Evolutionary conservation across 2,113 vertebrate genomes (phyloP).

Genomic region (Perca fluviatilis): DNA sequence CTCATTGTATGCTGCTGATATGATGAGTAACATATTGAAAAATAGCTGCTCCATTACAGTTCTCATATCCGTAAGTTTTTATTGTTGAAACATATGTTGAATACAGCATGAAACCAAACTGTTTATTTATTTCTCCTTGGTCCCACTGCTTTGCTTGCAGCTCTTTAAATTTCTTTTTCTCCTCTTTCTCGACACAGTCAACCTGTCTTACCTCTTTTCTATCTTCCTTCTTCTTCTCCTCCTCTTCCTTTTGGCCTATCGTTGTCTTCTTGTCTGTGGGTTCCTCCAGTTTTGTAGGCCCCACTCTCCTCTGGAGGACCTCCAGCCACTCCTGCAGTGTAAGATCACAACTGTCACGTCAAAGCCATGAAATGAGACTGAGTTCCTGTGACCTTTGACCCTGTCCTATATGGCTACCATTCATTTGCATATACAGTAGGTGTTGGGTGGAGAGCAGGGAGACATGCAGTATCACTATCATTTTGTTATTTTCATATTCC

Average conservation of each 20-base stretch:
- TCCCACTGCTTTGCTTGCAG: background rate
- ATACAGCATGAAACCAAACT: background rate
- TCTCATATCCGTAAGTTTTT: background rate
- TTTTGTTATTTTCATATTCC: background rate
- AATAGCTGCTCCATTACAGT: background rate
- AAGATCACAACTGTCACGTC: conserved; percentile 1
- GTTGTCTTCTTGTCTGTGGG: background rate
- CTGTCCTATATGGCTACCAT: background rate
- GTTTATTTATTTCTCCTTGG: background rate
- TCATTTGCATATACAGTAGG: background rate
- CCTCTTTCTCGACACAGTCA: background rate
- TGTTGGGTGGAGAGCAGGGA: background rate
- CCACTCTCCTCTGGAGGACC: conserved; percentile 67
- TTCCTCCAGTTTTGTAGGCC: background rate
- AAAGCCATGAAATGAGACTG: background rate
- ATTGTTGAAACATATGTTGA: no score
- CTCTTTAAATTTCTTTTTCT: background rate
- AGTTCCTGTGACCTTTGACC: background rate
- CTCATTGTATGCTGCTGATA: background rate
- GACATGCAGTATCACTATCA: background rate
- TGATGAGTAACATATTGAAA: background rate
- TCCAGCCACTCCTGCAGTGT: conserved; percentile 57
- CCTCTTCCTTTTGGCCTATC: background rate
- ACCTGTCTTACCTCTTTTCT: conserved; percentile 31
- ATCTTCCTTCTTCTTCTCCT: conserved; percentile 15